Base-by-base conservation (phyloP, 2,888 invertebrate genomes). In the Dynastes hyllus region DNA sequence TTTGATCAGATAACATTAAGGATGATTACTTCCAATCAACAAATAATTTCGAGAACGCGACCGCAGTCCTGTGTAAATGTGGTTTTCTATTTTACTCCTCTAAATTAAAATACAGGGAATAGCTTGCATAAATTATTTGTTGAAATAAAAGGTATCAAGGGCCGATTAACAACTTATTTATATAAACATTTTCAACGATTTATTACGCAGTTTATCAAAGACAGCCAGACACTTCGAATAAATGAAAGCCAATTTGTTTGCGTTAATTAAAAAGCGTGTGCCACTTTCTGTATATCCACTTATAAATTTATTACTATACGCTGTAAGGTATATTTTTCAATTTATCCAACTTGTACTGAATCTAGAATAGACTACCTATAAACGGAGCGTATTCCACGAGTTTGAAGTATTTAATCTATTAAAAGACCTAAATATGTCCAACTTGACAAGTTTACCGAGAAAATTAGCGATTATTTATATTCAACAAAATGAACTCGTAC, bases 361-460 rank as follows among this genome's bases (percentile, higher is more conserved):
- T 55, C 55, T 55, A 55, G 55, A 5, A 55, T 22, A 22, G n/a
- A 55, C n/a, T 45, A 45, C 11, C 9, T 55, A 55, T n/a, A 55
- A 55, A 9, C 9, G 32, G 8, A 32, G 32, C 22, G 3, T 32
- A 32, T 63, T 9, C 9, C 6, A 63, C 32, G 29, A 29, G 1
- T 29, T 63, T 32, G 13, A 63, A 63, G 13, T 63, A 29, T 63
- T 63, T 32, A 63, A 53, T 51, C n/a, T 51, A 69, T 27, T 69
- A 50, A 16, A 4, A 69, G 69, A 29, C 69, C 69, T 69, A 51
- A 51, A 51, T 69, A 50, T 29, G 69, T 69, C 69, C 16, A 58
- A 22, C 22, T 9, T 69, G 45, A 45, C 3, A 27, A 53, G 51
- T 69, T 69, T 69, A 51, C 13, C n/a, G 29, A 50, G 51, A 53